A percentile compares a stretch with the other conserved stretches of the same genome.
Conservation (phyloP, 2,113 vertebrate genomes). For the Eubucco bourcierii region DNA sequence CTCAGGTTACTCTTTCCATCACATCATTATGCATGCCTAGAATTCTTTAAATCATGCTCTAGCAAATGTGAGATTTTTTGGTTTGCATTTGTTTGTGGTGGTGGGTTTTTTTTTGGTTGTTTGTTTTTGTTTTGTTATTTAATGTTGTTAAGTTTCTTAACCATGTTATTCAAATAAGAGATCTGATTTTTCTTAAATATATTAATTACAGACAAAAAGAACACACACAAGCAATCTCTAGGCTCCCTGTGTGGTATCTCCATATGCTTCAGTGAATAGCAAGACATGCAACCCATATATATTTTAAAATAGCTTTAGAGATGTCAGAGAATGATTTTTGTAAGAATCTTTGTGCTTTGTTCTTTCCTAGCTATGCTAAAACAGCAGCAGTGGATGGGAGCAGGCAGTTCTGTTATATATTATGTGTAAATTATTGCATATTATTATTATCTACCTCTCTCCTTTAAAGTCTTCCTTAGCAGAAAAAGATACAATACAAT, state of each 20-base stretch:
- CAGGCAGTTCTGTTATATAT: not conserved
- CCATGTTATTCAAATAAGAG: not conserved
- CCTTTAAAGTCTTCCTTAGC: not conserved
- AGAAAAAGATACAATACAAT: not conserved
- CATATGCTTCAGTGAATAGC: not conserved
- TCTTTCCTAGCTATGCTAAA: not conserved
- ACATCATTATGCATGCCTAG: not conserved
- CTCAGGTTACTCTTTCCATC: not conserved
- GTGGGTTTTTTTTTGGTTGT: no score
- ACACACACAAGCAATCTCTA: not conserved
- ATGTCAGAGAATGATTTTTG: not conserved
- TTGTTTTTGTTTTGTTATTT: not conserved
- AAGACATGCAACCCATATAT: not conserved
- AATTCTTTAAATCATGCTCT: slow-evolving; percentile 2
- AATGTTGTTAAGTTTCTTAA: slow-evolving; percentile 16
- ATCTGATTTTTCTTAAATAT: not conserved
- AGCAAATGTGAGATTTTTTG: not conserved
- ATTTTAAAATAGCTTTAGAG: not conserved
- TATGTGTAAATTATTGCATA: not conserved
- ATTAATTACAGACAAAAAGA: not conserved
- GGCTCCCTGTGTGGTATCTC: not conserved
- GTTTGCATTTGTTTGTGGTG: no score
- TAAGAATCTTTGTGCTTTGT: not conserved
- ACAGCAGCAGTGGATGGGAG: not conserved
- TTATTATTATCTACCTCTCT: not conserved